Evolutionary conservation across 2,888 invertebrate genomes (phyloP), one percentile per base, ranked within the genome.

Genomic region (Eugnorisma glareosa): DNA sequence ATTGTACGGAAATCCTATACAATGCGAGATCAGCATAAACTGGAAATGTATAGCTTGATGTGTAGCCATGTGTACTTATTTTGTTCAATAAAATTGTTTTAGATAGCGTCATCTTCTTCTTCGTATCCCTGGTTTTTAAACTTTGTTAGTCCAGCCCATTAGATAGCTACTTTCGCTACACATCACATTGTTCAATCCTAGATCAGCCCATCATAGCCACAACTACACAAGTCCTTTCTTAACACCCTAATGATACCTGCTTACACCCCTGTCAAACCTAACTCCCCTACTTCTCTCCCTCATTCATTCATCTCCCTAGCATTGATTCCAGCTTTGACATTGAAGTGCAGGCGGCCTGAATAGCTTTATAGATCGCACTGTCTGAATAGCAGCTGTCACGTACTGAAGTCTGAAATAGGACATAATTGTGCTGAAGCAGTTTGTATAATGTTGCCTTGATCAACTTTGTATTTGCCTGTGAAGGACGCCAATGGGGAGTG

Each of bases 281-380:
- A 77, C 72, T 77, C 77, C 59, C 59, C 31, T 54, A 66, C 66
- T 57, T 73, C 64, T 70, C 51, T 57, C 74, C 64, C 74, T 73
- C 66, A 68, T 75, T 77, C 84, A 79, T 83, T 70, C 75, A 72
- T 73, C 72, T 77, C 67, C 21, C 15, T 31, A 43, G 54, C 67
- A 82, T 88, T 81, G 89, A 81, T 79, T 84, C 71, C 63, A 73
- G 73, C 81, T 83, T 75, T 85, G 85, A 82, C 81, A 77, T 77
- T 81, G 76, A 80, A 88, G 71, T 87, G 85, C 87, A 87, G 70
- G 63, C 63, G 63, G 70, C 54, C 74, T 83, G 83, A 86, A 87
- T 85, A 35, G 79, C 73, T 74, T 71, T 76, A 70, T 75, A 72
- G 77, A 67, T 73, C 63, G 67, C 73, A 37, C 66, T 75, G 24